Base-by-base conservation (phyloP, 2,797 vertebrate species). In the Argentina silus region DNA sequence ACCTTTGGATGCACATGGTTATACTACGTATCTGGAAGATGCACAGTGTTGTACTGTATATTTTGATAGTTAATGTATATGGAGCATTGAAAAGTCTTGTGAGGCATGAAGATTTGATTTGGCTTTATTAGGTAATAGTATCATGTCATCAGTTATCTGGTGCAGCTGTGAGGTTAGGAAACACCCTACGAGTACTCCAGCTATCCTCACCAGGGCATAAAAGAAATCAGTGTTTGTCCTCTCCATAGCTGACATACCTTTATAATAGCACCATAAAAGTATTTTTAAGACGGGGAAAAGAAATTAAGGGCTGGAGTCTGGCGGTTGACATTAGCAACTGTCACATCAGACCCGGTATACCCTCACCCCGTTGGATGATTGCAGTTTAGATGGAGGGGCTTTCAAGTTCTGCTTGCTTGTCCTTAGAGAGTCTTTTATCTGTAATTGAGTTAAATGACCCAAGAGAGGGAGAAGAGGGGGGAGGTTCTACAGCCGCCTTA, bases 231-330 rank as follows among this genome's bases (percentile, higher is more conserved):
- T 68, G 21, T 68, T 51, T 74, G 66, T 74, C 42, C 23, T 60
- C 7, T 11, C 27, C 66, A 60, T 51, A 62, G 50, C 72, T 67
- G 63, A 73, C 11, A 68, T 62, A 48, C 73, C 57, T 51, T 43
- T 19, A 51, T 69, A 74, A 75, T 63, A 12, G 27, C 42, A 15
- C 36, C 48, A 51, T 68, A 61, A 51, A 62, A 53, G 36, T 75
- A 5, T 63, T 53, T 62, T 69, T 53, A 62, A 56, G 42, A 64
- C 43, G 43, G 59, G 6, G 27, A 43, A 55, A 73, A 42, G 21
- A 69, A 42, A 45, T 44, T 7, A 11, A 15, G 8, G 48, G 51
- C 23, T 66, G 50, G 67, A 23, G 27, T 65, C 70, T 50, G 44
- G 56, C 17, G 45, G 1, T 48, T 12, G n/a, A 23, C 10, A 19